Percentiles rank a stretch among this genome's conserved stretches.
phyloP scores from a whole-genome alignment of 2,797 vertebrate species.

The Scarus forsteni region DNA sequence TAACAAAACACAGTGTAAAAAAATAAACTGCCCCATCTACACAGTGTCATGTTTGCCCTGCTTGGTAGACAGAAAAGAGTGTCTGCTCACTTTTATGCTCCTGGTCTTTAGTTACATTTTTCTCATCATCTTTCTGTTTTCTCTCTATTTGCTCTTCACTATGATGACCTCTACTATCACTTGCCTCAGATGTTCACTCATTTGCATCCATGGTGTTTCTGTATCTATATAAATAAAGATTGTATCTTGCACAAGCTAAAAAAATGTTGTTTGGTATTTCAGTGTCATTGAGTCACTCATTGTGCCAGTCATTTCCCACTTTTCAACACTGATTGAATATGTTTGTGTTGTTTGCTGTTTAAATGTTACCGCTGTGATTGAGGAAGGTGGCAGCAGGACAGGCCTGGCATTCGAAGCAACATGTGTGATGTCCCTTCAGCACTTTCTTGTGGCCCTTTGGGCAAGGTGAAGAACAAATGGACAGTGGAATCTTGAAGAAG shows the following conservation, averaged over 20 bases:
- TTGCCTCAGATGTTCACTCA: slow-evolving; percentile 2
- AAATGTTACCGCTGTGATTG: slow-evolving; percentile 83
- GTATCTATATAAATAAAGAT: background rate
- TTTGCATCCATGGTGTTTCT: background rate
- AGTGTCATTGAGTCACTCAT: background rate
- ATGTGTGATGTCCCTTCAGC: slow-evolving; percentile 78
- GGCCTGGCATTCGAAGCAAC: slow-evolving; percentile 88
- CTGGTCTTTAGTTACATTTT: too few relatives aligned
- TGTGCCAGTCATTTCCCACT: too few relatives aligned
- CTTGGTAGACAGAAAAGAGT: background rate
- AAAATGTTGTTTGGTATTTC: background rate
- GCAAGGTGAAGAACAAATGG: slow-evolving; percentile 86
- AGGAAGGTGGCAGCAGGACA: slow-evolving; percentile 85
- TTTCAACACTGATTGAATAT: background rate
- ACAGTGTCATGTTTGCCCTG: too few relatives aligned
- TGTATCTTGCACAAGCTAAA: background rate
- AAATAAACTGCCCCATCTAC: too few relatives aligned
- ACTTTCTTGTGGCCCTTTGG: slow-evolving; percentile 78
- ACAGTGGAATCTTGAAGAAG: slow-evolving; percentile 75
- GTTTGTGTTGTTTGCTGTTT: background rate
- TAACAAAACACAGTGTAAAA: too few relatives aligned
- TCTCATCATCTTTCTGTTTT: too few relatives aligned
- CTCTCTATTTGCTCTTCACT: too few relatives aligned
- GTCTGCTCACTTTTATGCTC: too few relatives aligned
- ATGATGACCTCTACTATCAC: too few relatives aligned